Evolutionary conservation across 2,888 invertebrate species (phyloP), one percentile per base, ranked within the genome.

Genomic region (Nipponacmea schrenckii): DNA sequence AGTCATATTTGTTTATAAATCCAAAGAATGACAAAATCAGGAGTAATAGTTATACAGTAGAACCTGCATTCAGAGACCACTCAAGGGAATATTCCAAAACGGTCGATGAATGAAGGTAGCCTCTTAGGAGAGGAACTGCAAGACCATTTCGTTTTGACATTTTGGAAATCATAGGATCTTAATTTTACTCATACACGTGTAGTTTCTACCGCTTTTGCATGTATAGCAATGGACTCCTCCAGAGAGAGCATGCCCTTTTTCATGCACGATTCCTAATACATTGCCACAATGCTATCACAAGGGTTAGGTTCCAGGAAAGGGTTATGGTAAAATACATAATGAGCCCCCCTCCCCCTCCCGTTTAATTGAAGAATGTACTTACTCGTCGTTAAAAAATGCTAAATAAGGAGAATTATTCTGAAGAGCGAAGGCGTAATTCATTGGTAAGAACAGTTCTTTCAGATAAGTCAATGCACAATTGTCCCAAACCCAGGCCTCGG

Each of bases 331-430:
- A 48, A 48, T 3, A 3, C 14, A 48, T 1, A 48, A 2, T 2
- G 48, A 14, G n/a, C 48, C 5, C n/a, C n/a, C 15, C 48, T 17
- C 48, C 14, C 48, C 48, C 4, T 48, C 15, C 48, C 48, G n/a
- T 17, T 48, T 17, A 48, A 14, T 48, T 17, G 48, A 48, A 48
- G n/a, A 48, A 48, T 20, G 1, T 48, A 80, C 83, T 83, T 80
- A 87, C 87, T 78, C 75, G n/a, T 83, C 73, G 8, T 81, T 79
- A 50, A 87, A 83, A n/a, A 82, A 74, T 27, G 75, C 71, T 8
- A 74, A 77, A 70, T 80, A 83, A 5, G 82, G 78, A 0, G 86
- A 85, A 24, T 82, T 79, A 26, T 82, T 81, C 2, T 81, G 84
- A 17, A 87, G 76, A 5, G 79, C 79, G 27, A 84, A 75, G 7